A percentile compares a stretch with the other conserved stretches of the same genome.
Conservation (phyloP, 2,888 invertebrate genomes). For the Rotaria magnacalcarata region DNA sequence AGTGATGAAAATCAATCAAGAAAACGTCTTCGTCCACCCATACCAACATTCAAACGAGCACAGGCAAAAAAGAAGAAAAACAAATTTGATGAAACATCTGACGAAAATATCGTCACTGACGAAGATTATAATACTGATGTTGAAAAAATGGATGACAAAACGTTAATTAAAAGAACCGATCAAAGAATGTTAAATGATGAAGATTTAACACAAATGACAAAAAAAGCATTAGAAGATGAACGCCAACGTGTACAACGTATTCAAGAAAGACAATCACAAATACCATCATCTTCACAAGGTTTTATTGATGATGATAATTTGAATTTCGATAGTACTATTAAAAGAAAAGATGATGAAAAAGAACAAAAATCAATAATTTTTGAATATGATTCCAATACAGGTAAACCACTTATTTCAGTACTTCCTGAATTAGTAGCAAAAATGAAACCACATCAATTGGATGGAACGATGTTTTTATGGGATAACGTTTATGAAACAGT, state of each 20-base stretch:
- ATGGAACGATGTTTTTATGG: slow-evolving; percentile 89
- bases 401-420: slow-evolving; percentile 36
- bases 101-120: background rate
- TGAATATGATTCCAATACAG: background rate
- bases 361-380: slow-evolving; percentile 48
- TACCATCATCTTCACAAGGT: too few species aligned
- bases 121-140: slow-evolving; percentile 35
- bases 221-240: slow-evolving; percentile 40
- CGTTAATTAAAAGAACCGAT: slow-evolving; percentile 17
- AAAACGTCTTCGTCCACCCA: background rate
- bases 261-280: slow-evolving; percentile 29
- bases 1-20: background rate
- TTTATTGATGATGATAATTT: background rate
- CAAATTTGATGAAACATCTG: background rate
- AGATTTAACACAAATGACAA: slow-evolving; percentile 38
- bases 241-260: slow-evolving; percentile 42
- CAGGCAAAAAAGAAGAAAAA: background rate
- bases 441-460: slow-evolving; percentile 45
- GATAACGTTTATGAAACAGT: slow-evolving; percentile 81
- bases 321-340: slow-evolving; percentile 15
- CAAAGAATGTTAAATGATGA: slow-evolving; percentile 36
- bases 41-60: background rate
- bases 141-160: slow-evolving; percentile 35
- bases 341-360: slow-evolving; percentile 58
- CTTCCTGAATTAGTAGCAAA: slow-evolving; percentile 7